Conservation (phyloP, 1,140 invertebrate genomes). For the Trichoplusia ni region DNA sequence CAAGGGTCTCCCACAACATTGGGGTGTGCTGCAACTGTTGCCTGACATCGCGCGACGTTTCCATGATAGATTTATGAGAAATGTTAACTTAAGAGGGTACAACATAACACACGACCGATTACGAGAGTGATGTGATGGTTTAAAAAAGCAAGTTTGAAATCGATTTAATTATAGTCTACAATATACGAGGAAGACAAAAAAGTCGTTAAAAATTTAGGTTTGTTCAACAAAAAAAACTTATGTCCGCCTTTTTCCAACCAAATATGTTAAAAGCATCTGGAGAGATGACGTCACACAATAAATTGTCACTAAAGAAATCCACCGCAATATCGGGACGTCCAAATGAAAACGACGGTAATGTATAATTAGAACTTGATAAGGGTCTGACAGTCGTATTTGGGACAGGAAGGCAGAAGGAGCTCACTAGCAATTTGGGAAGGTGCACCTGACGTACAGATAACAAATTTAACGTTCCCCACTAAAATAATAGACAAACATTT, state of each 20-base stretch:
- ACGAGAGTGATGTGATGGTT: no score
- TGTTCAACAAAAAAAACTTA: not conserved
- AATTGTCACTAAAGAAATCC: conserved; percentile 47
- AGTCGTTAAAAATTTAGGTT: no score
- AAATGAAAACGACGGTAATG: conserved; percentile 74
- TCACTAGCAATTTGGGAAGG: conserved; percentile 46
- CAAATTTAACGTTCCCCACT: conserved; percentile 12
- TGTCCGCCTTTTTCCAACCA: not conserved
- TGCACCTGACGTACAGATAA: conserved; percentile 50
- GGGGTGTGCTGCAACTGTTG: no score
- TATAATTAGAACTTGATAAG: conserved; percentile 76
- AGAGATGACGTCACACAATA: conserved; percentile 18
- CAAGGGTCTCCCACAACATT: no score
- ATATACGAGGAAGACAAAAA: no score
- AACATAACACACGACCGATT: no score
- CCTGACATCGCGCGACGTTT: no score
- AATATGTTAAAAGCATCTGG: conserved; percentile 5
- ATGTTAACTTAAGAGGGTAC: no score
- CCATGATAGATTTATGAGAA: no score
- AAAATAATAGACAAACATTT: conserved; percentile 23
- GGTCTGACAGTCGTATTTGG: conserved; percentile 76
- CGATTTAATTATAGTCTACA: no score
- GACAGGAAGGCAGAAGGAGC: conserved; percentile 60
- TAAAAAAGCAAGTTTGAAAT: no score
- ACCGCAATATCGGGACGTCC: conserved; percentile 37